Evolutionary conservation across 2,888 invertebrate genomes (phyloP).

Genomic region (Leptarthrus brevirostris): DNA sequence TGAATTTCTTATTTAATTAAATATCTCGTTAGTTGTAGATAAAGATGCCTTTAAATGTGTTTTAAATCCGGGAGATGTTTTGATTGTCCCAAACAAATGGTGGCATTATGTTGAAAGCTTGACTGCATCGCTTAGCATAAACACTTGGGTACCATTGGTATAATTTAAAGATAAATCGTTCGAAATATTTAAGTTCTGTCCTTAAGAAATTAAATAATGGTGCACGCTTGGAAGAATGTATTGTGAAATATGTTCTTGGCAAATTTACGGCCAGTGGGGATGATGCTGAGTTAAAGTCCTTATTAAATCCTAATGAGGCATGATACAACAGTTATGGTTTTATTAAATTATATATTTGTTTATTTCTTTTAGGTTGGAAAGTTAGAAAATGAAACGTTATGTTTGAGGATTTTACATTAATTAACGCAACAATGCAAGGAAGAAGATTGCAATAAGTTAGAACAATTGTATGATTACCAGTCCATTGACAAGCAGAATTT

Average conservation of each 20-base stretch:
- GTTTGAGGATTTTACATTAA: constrained; percentile 40
- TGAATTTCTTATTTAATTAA: too few relatives aligned
- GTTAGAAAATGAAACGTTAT: constrained; percentile 55
- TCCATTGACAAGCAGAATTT: neutral
- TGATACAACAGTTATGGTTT: too few relatives aligned
- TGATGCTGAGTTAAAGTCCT: constrained; percentile 67
- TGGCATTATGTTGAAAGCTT: constrained; percentile 97
- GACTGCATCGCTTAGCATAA: constrained; percentile 75
- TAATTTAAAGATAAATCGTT: too few relatives aligned
- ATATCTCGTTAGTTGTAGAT: too few relatives aligned
- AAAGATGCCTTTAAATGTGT: constrained; percentile 75
- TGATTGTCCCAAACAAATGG: constrained; percentile 92
- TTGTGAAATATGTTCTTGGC: constrained; percentile 75
- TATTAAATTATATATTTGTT: constrained; percentile 42
- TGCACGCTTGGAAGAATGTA: constrained; percentile 70
- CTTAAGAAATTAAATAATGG: too few relatives aligned
- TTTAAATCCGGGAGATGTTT: constrained; percentile 85
- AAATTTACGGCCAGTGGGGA: constrained; percentile 71
- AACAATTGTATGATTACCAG: neutral
- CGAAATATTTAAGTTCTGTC: too few relatives aligned
- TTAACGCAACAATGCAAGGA: neutral
- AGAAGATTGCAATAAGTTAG: too few relatives aligned
- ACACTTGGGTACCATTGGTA: constrained; percentile 81
- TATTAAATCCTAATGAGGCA: constrained; percentile 80
- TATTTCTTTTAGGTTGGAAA: constrained; percentile 53